Base-by-base conservation (phyloP, 2,888 invertebrate genomes). In the Drosophila mimetica region DNA sequence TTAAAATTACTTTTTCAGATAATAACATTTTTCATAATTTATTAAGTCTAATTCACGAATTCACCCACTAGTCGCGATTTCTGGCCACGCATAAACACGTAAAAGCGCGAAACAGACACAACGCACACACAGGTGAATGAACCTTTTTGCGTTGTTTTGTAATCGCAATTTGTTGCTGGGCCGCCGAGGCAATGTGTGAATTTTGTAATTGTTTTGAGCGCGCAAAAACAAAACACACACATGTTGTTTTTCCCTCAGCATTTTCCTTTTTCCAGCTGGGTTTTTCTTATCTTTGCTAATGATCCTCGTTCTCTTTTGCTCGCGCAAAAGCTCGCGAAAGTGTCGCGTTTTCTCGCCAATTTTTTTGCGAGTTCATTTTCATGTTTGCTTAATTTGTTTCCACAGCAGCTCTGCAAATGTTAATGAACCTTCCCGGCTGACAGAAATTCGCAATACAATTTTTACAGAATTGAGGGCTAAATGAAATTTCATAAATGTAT, bases 121-220 rank as follows among this genome's bases (percentile, higher is more conserved):
- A 64, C 69, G 72, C 84, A 72, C 84, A 75, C 71, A 81, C 86
- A 84, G 84, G 84, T 87, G 88, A 84, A 84, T 86, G 84, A 84
- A 87, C 84, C 76, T 82, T 87, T 83, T 87, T 87, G 86, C 84
- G 77, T 77, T 85, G 88, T 84, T 87, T 84, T 85, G 88, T 87
- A 87, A 84, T 87, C 86, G 72, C 59, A 71, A 76, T 67, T 77
- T 64, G 52, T 64, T 64, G 67, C 57, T 64, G 65, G 18, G 44
- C 25, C 25, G 13, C 34, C 16, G 18, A 42, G 30, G 52, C 32
- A 39, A 37, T 71, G 71, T 52, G 71, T 22, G 54, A 61, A 54
- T 61, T 54, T 66, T 59, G 63, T 70, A 79, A 85, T 71, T 85
- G 82, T 66, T 74, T 73, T 57, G 25, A 60, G 54, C 58, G 82